Percentiles rank a stretch among this genome's conserved stretches.
Conservation (phyloP, 2,113 vertebrate species). For the Trichomycterus rosablanca region DNA sequence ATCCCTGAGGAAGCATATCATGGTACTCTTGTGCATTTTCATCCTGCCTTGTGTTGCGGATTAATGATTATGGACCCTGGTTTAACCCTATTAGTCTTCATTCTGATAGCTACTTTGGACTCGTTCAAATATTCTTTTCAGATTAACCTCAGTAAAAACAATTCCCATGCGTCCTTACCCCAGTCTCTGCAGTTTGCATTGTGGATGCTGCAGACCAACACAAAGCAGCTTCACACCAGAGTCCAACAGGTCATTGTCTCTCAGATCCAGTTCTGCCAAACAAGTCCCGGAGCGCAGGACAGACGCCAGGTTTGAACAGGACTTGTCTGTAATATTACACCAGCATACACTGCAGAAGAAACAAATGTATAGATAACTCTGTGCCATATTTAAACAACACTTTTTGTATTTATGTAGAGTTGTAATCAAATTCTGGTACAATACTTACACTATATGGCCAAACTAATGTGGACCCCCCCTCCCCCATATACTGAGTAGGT, state of each 20-base stretch:
- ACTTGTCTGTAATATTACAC: conserved; percentile 36
- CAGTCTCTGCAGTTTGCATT: conserved; percentile 19
- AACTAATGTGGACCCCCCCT: no score
- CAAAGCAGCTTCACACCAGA: conserved; percentile 26
- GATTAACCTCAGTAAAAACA: not conserved
- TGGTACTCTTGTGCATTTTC: no score
- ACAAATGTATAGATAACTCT: not conserved
- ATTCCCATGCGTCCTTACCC: conserved; percentile 1
- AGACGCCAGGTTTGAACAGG: conserved; percentile 34
- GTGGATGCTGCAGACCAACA: conserved; percentile 7
- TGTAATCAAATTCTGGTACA: no score
- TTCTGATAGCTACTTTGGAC: no score
- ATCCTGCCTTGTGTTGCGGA: no score
- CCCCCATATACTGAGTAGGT: no score
- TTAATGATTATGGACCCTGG: no score
- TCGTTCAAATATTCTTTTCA: no score
- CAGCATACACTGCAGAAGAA: conserved; percentile 27
- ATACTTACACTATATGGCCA: no score
- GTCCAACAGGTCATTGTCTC: conserved; percentile 28
- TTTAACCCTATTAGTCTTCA: no score
- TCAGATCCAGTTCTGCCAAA: conserved; percentile 19
- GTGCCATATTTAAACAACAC: not conserved
- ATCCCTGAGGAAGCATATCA: no score
- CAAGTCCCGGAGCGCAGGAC: conserved; percentile 29
- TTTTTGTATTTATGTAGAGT: not conserved